Conservation (phyloP, 1,140 invertebrate species). For the Cyclina sinensis region DNA sequence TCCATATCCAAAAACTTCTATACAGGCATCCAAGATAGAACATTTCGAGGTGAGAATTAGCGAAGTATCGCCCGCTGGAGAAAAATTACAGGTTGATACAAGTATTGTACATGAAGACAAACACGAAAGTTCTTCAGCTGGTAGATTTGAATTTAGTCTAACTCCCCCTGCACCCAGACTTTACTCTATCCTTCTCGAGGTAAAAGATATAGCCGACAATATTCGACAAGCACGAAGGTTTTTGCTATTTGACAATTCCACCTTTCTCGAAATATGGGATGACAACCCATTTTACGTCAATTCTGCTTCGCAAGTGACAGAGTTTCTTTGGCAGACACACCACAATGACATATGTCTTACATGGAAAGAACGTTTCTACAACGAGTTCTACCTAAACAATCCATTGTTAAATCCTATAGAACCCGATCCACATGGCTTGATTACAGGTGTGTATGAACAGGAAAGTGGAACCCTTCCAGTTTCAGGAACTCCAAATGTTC, state of each 20-base stretch:
- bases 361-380: constrained; percentile 37
- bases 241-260: constrained; percentile 28
- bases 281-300: not conserved
- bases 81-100: not conserved
- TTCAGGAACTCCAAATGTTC: constrained; percentile 72
- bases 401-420: constrained; percentile 62
- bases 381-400: constrained; percentile 16
- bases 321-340: constrained; percentile 34
- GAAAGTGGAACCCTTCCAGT: constrained; percentile 63
- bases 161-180: not conserved
- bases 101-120: not conserved
- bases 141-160: not conserved
- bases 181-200: constrained; percentile 26
- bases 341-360: constrained; percentile 4
- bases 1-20: not conserved
- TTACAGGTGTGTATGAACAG: constrained; percentile 72
- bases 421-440: constrained; percentile 22
- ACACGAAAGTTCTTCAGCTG: not conserved
- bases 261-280: not conserved
- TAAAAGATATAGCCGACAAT: constrained; percentile 38
- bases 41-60: constrained; percentile 11
- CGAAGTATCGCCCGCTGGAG: not conserved
- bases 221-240: constrained; percentile 19
- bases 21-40: not conserved
- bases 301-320: constrained; percentile 7